These are phyloP conservation scores for Xyrichtys novacula DNA, from an alignment of 2,797 vertebrate genomes.

Conservation along the genomic window DNA sequence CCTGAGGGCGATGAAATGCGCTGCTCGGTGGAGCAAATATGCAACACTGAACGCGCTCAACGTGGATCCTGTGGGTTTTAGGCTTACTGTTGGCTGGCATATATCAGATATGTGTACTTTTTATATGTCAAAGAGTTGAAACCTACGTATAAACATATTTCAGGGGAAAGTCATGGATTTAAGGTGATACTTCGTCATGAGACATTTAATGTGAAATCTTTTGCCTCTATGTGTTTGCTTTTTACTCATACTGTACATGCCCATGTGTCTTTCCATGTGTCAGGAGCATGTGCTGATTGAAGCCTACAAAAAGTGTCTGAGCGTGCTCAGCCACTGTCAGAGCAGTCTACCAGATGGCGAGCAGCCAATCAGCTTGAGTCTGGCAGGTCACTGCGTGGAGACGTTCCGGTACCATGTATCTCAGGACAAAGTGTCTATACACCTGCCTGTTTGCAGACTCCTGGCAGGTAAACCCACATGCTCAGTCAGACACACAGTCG, in stretches of 20 bases:
- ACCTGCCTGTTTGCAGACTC: constrained; percentile 94
- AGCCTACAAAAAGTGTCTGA: constrained; percentile 94
- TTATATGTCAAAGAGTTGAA: no score
- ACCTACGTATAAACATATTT: no score
- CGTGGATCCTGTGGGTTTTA: no score
- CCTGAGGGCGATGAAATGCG: no score
- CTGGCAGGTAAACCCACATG: constrained; percentile 88
- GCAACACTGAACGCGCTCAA: no score
- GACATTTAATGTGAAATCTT: no score
- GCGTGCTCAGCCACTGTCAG: constrained; percentile 90
- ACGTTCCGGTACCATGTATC: constrained; percentile 97
- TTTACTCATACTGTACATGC: not conserved
- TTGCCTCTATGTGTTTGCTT: no score
- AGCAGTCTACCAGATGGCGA: constrained; percentile 93
- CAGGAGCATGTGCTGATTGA: constrained; percentile 94
- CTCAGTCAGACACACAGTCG: not conserved
- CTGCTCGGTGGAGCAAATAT: no score
- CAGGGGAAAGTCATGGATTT: no score
- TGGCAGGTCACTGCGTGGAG: constrained; percentile 94
- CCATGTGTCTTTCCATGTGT: constrained; percentile 23
- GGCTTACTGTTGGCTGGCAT: no score
- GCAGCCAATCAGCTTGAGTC: constrained; percentile 92
- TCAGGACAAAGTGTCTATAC: constrained; percentile 97
- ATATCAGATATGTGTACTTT: no score
- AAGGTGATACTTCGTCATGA: no score